Conservation (phyloP, 2,888 invertebrate genomes). For the Fissipunctia ypsillon region DNA sequence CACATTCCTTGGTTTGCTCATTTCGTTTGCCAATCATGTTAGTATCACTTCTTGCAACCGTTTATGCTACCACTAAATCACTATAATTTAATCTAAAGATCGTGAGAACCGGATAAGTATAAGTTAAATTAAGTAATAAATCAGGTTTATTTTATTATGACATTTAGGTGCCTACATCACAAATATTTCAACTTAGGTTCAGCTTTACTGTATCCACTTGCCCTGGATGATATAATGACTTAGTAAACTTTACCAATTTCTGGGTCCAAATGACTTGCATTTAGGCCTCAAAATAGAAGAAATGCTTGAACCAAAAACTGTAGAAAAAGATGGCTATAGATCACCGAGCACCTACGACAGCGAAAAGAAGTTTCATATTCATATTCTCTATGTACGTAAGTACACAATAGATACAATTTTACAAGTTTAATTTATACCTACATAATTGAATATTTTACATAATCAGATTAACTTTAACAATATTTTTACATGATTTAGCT, state of each 20-base stretch:
- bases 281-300: no score
- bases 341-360: no score
- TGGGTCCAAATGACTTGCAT: neutral
- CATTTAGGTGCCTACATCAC: conserved; percentile 26
- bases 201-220: neutral
- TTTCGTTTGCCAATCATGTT: neutral
- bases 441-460: no score
- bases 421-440: no score
- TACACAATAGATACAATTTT: no score
- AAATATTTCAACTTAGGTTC: conserved; percentile 34
- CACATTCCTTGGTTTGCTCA: neutral
- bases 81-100: conserved; percentile 22
- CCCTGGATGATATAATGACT: neutral
- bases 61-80: conserved; percentile 27
- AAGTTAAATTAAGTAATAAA: conserved; percentile 46
- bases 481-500: no score
- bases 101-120: conserved; percentile 24
- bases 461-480: no score
- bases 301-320: neutral
- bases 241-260: neutral
- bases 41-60: neutral
- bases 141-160: conserved; percentile 50
- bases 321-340: no score
- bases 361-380: no score
- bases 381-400: no score